Base-by-base conservation (phyloP, 2,888 invertebrate genomes). In the Pollenia labialis region DNA sequence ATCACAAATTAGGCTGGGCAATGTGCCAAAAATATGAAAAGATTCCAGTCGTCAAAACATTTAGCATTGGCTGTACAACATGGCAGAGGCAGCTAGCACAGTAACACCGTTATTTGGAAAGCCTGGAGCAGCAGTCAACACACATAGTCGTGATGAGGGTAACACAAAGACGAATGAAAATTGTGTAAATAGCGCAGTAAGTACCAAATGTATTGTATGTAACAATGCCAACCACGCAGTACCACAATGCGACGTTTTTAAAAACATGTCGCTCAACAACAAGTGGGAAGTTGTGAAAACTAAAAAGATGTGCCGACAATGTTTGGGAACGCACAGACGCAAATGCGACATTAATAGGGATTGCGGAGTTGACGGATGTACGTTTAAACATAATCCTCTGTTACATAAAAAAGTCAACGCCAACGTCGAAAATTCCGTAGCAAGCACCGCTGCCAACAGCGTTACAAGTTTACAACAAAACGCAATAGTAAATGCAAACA, bases 291-390 rank as follows among this genome's bases (percentile, higher is more conserved):
- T 62, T 48, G 75, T 75, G 23, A 75, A 75, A 50, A 50, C 74
- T n/a, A 75, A 62, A 48, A 46, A 82, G 52, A 44, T 82, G 18
- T 82, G 82, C 32, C 69, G 82, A 1, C 69, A 77, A 54, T 83
- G 77, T 50, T 77, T 83, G 44, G 69, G 69, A 1, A 83, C 11
- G 46, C 85, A 85, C 23, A 71, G 56, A 42, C 84, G 58, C 40
- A 79, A 79, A n/a, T 79, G 74, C 48, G 18, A 40, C n/a, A 58
- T 14, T 2, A 85, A 80, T 2, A 71, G 60, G 58, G 44, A 80
- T 60, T 79, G 79, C 23, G 79, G 79, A 12, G 72, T 80, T 23
- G 79, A 74, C 48, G 66, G 72, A 8, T 84, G 79, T 14, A 48
- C 32, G 8, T 64, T 32, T 40, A 83, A 76, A 46, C 75, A 60